Evolutionary conservation across 2,888 invertebrate species (phyloP).

Genomic region (Odontothrips loti): DNA sequence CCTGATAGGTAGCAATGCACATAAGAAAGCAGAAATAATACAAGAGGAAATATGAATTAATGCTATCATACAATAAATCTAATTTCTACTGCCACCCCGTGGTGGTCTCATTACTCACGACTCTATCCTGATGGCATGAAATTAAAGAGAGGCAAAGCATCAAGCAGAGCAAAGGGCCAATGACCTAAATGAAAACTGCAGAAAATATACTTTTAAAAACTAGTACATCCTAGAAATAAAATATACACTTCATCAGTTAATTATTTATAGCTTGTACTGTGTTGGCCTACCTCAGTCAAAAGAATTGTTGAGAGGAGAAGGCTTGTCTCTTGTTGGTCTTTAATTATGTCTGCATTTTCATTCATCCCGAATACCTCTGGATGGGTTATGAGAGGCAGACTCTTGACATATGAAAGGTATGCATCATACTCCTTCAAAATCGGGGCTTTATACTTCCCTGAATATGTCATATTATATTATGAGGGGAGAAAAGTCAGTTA

Average conservation of each 20-base stretch:
- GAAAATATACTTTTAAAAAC: neutral
- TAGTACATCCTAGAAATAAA: neutral
- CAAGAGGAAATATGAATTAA: neutral
- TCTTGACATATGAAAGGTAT: constrained; percentile 61
- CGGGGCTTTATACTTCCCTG: constrained; percentile 69
- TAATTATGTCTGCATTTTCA: constrained; percentile 87
- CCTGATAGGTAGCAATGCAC: constrained; percentile 38
- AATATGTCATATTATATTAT: constrained; percentile 33
- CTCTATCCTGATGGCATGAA: constrained; percentile 42
- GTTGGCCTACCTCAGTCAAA: constrained; percentile 66
- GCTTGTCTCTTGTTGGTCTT: constrained; percentile 82
- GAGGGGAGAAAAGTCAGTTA: neutral
- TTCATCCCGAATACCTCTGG: constrained; percentile 91
- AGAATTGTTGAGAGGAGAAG: constrained; percentile 68
- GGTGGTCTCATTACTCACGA: constrained; percentile 40
- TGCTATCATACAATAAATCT: constrained; percentile 28
- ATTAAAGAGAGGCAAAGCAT: constrained; percentile 27
- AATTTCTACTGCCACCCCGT: neutral
- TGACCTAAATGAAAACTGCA: neutral
- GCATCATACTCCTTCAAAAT: constrained; percentile 61
- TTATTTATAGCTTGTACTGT: neutral
- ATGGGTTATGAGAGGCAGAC: constrained; percentile 69
- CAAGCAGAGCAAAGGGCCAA: neutral
- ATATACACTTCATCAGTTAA: neutral
- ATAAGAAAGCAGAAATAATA: constrained; percentile 30